Conservation (phyloP, 2,888 invertebrate species). For the Listrodromus nycthemerus region DNA sequence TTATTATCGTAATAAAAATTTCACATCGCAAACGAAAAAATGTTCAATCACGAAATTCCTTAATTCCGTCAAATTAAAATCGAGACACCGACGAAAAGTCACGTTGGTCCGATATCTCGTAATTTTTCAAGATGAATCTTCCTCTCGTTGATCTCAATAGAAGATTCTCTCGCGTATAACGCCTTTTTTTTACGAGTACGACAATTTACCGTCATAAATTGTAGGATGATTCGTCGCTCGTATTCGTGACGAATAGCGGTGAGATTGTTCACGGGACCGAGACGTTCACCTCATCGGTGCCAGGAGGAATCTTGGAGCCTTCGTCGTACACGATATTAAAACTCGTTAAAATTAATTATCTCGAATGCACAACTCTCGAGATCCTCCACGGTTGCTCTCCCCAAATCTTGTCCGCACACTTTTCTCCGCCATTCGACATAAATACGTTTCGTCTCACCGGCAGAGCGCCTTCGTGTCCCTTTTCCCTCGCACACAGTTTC, state of each 20-base stretch:
- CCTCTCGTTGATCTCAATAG: conserved; percentile 21
- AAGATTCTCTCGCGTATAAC: conserved; percentile 14
- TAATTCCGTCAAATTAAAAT: too few relatives aligned
- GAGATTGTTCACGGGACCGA: conserved; percentile 11
- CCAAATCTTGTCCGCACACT: conserved; percentile 8
- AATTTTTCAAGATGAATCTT: not conserved
- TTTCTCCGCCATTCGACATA: conserved; percentile 28
- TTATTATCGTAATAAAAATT: too few relatives aligned
- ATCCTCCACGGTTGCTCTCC: conserved; percentile 22
- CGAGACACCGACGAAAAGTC: too few relatives aligned
- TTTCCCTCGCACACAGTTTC: conserved; percentile 8
- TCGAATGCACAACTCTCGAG: conserved; percentile 23
- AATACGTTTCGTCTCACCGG: not conserved
- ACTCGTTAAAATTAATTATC: conserved; percentile 65
- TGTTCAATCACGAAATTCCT: too few relatives aligned
- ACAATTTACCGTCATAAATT: conserved; percentile 48
- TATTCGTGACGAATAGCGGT: conserved; percentile 12
- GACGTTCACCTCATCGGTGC: conserved; percentile 29
- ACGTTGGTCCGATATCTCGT: not conserved
- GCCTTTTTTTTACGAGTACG: not conserved
- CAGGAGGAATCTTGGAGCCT: conserved; percentile 40
- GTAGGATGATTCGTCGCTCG: conserved; percentile 49
- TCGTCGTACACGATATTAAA: conserved; percentile 58
- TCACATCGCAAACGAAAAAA: too few relatives aligned
- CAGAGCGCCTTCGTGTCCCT: conserved; percentile 24